Evolutionary conservation across 2,888 invertebrate species (phyloP), one percentile per base, ranked within the genome.

Genomic region (Dromius quadrimaculatus): DNA sequence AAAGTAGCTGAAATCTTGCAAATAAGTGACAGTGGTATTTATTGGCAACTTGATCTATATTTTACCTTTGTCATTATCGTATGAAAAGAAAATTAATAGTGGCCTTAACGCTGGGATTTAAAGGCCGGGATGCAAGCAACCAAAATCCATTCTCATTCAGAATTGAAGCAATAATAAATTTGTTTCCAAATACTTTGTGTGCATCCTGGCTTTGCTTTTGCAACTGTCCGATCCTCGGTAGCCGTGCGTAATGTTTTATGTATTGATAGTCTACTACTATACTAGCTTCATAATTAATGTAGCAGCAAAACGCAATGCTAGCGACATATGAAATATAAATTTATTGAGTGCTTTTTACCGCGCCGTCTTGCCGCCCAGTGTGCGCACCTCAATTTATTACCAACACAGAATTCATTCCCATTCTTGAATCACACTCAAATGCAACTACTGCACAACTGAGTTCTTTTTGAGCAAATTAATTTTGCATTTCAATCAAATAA

Each of bases 281-380:
- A 15, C 41, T 68, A 38, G 59, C 23, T 61, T 69, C 68, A 61
- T 69, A 69, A 69, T 69, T 59, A 69, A 69, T 69, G 68, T 69
- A 59, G 59, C 41, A n/a, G 19, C 17, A 32, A 61, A 69, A 59
- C 68, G 43, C 28, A 54, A 15, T 17, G 32, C 50, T 23, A 69
- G 68, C 68, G 32, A 61, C 45, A 61, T 69, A 69, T 69, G 68
- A 69, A 59, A 69, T 69, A 69, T 69, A 69, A 69, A 69, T 69
- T 69, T 69, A 69, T 69, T 69, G 68, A 69, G 68, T 69, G 68
- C 68, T 69, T 69, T 69, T 69, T 69, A 69, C 59, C 68, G 41
- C 41, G 59, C 59, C 28, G 43, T 59, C 59, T 59, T 19, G 59
- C 59, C 59, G 59, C 59, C 59, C 59, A 59, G 59, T 59, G 59